Percentiles rank a stretch among this genome's conserved stretches.
These are phyloP conservation scores for Luehdorfia chinensis DNA, from an alignment of 1,140 invertebrate genomes.

Conservation along the genomic window DNA sequence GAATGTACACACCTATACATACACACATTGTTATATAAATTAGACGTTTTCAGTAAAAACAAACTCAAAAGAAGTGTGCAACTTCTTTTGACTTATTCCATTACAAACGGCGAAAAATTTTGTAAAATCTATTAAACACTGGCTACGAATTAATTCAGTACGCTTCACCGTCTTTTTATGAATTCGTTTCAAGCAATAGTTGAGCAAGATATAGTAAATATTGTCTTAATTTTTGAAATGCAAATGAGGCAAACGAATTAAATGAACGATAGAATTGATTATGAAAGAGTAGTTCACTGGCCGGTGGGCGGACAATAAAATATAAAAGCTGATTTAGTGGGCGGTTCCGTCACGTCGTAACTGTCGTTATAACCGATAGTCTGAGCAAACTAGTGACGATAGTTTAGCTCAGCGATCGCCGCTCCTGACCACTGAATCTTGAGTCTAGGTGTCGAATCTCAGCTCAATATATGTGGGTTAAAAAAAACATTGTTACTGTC, in stretches of 20 bases:
- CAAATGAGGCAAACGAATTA: constrained; percentile 7
- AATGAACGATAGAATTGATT: constrained; percentile 3
- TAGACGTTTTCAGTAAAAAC: too few relatives aligned
- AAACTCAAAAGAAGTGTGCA: too few relatives aligned
- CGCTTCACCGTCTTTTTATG: not conserved
- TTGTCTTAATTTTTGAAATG: not conserved
- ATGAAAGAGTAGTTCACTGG: not conserved
- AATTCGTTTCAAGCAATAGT: constrained; percentile 6
- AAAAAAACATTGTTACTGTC: too few relatives aligned
- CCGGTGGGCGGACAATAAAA: constrained; percentile 9
- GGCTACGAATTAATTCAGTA: not conserved
- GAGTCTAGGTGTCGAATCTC: too few relatives aligned
- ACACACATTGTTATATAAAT: too few relatives aligned
- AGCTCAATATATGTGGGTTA: too few relatives aligned
- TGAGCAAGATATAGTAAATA: constrained; percentile 1
- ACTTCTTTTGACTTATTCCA: too few relatives aligned
- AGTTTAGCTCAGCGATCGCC: too few relatives aligned
- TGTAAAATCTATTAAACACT: constrained; percentile 6
- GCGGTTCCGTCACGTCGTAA: constrained; percentile 5
- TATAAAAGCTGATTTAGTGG: constrained; percentile 6
- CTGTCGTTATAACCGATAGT: too few relatives aligned
- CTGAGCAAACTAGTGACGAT: too few relatives aligned
- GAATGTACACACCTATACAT: too few relatives aligned
- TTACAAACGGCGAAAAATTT: not conserved
- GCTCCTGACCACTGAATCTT: too few relatives aligned